Base-by-base conservation (phyloP, 2,113 vertebrate species). In the Casuarius casuarius region DNA sequence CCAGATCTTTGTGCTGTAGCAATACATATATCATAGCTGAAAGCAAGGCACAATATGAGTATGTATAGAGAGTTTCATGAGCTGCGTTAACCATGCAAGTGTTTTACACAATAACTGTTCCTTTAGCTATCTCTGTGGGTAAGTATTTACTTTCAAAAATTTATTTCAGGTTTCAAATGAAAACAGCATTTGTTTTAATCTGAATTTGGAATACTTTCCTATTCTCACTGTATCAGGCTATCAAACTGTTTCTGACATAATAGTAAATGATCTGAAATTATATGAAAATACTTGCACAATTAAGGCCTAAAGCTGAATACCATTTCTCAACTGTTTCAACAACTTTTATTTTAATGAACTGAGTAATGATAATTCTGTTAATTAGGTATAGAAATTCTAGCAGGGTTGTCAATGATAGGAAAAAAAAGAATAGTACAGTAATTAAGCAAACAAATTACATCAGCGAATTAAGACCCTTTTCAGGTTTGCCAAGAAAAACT, bases 391-490 rank as follows among this genome's bases (percentile, higher is more conserved):
- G 21, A 35, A 68, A 62, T 85, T 85, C 72, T 93, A 73, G 71
- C 72, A 92, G 61, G 77, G 21, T n/a, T 74, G 66, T 56, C 42
- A 95, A 23, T 52, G 19, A 56, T 16, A 48, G 11, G 35, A 52
- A 70, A 90, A 75, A 88, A 70, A 74, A 75, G 51, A 65, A 77
- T 58, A 66, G 25, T 19, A 13, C 9, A 46, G 8, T 68, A 84
- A 94, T 91, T 84, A 59, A 83, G 62, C 67, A 90, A 76, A 85
- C 23, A 90, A 86, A 88, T 1, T 1, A 70, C 46, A 74, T 80
- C 79, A 86, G 72, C 31, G 81, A 95, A 94, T 86, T 77, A 86
- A 77, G n/a, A 54, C 14, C 21, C 67, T 92, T 88, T 86, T 35
- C 22, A 52, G 28, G 85, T 93, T 63, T 93, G 75, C 90, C 85